phyloP scores from a whole-genome alignment of 2,888 invertebrate genomes.

The Torymus auratus region DNA sequence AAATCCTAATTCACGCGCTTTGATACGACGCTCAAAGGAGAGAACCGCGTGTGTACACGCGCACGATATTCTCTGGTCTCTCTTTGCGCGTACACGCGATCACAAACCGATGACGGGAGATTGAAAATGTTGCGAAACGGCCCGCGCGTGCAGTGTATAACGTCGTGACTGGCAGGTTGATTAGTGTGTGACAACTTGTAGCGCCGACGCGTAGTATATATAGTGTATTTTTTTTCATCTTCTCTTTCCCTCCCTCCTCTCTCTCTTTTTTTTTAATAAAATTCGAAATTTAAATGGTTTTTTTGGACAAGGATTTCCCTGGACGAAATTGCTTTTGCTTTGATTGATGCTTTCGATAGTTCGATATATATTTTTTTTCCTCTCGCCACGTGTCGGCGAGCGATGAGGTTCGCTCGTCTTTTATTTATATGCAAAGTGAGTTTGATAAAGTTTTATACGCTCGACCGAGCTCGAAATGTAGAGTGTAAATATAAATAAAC shows the following conservation, averaged over 20 bases:
- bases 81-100: background rate
- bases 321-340: too few relatives aligned
- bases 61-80: background rate
- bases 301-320: background rate
- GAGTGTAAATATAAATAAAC: background rate
- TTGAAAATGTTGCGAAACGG: constrained; percentile 28
- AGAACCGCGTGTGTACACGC: too few relatives aligned
- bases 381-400: too few relatives aligned
- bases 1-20: too few relatives aligned
- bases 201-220: background rate
- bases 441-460: background rate
- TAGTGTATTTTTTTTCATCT: too few relatives aligned
- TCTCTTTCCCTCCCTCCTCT: background rate
- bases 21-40: too few relatives aligned
- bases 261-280: background rate
- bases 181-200: constrained; percentile 5
- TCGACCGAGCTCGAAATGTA: too few relatives aligned
- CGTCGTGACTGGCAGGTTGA: constrained; percentile 18
- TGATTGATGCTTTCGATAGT: too few relatives aligned
- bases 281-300: constrained; percentile 3
- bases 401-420: too few relatives aligned
- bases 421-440: constrained; percentile 1
- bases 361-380: too few relatives aligned
- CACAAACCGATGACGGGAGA: constrained; percentile 3
- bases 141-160: too few relatives aligned